Conservation (phyloP, 2,888 invertebrate genomes). For the Acronicta psi region DNA sequence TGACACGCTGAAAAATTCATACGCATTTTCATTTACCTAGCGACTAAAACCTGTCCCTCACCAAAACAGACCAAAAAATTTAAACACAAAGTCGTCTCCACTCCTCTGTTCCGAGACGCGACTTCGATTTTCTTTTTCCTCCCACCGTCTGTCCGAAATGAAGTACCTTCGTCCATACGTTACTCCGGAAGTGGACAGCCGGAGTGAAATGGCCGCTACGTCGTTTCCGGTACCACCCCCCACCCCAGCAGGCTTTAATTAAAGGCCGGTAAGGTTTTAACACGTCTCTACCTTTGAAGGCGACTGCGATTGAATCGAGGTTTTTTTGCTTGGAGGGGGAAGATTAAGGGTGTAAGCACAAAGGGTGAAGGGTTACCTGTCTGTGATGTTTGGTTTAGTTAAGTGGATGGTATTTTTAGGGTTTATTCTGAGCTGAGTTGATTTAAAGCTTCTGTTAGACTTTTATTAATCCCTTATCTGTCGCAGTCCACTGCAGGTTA, state of each 20-base stretch:
- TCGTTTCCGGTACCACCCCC: constrained; percentile 63
- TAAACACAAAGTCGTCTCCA: constrained; percentile 58
- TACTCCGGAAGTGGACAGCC: constrained; percentile 82
- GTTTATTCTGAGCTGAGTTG: neutral
- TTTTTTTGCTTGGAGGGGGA: constrained; percentile 56
- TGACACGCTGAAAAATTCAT: neutral
- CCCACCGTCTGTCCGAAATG: constrained; percentile 81
- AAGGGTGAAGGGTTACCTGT: constrained; percentile 59
- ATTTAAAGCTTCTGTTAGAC: neutral
- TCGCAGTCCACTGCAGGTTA: too few species aligned
- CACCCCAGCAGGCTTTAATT: constrained; percentile 79
- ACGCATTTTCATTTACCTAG: neutral
- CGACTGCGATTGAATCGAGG: constrained; percentile 66
- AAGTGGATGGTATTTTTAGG: constrained; percentile 36
- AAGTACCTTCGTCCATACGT: constrained; percentile 83
- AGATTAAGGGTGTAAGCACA: constrained; percentile 59
- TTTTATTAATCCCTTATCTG: too few species aligned
- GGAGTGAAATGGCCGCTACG: constrained; percentile 75
- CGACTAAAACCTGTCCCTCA: neutral
- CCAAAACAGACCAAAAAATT: constrained; percentile 20
- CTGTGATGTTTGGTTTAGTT: constrained; percentile 56
- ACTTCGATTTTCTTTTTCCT: constrained; percentile 80
- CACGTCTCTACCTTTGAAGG: constrained; percentile 81
- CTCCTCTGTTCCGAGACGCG: constrained; percentile 67
- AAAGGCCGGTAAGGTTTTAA: constrained; percentile 86